These are phyloP conservation scores for Cylas formicarius DNA, from an alignment of 1,140 invertebrate species.

Conservation along the genomic window DNA sequence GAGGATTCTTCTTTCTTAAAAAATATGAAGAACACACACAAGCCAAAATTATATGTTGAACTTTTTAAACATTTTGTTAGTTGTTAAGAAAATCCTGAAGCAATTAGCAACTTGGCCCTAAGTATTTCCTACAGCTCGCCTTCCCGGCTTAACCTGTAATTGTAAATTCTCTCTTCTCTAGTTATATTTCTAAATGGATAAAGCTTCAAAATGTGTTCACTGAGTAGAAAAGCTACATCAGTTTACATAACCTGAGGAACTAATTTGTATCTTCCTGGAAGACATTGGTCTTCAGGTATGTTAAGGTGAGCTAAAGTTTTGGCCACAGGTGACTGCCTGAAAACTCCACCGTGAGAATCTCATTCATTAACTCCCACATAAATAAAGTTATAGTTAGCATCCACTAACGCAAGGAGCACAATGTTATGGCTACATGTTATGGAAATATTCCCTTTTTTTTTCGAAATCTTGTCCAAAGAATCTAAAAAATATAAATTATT, in stretches of 20 bases:
- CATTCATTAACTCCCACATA: constrained; percentile 33
- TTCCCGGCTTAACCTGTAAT: constrained; percentile 42
- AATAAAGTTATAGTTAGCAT: constrained; percentile 15
- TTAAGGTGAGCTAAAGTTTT: constrained; percentile 6
- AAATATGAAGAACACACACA: no score
- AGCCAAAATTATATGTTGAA: no score
- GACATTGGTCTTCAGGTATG: constrained; percentile 10
- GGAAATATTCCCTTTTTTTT: no score
- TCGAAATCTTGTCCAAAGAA: no score
- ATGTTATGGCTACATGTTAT: no score
- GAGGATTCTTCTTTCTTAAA: no score
- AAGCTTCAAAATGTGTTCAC: constrained; percentile 41
- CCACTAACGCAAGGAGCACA: constrained; percentile 1
- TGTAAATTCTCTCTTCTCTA: constrained; percentile 41
- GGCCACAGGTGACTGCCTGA: constrained; percentile 18
- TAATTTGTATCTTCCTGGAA: constrained; percentile 8
- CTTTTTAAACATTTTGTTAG: no score
- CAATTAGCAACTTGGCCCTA: constrained; percentile 40
- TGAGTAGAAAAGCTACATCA: constrained; percentile 46
- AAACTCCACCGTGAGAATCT: constrained; percentile 32
- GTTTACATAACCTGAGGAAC: constrained; percentile 30
- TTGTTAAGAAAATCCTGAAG: constrained; percentile 12
- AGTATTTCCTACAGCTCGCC: constrained; percentile 39
- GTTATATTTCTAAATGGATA: constrained; percentile 35
- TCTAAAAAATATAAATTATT: no score